A percentile compares a stretch with the other conserved stretches of the same genome.
Conservation (phyloP, 2,797 vertebrate species). For the Epinephelus coioides region DNA sequence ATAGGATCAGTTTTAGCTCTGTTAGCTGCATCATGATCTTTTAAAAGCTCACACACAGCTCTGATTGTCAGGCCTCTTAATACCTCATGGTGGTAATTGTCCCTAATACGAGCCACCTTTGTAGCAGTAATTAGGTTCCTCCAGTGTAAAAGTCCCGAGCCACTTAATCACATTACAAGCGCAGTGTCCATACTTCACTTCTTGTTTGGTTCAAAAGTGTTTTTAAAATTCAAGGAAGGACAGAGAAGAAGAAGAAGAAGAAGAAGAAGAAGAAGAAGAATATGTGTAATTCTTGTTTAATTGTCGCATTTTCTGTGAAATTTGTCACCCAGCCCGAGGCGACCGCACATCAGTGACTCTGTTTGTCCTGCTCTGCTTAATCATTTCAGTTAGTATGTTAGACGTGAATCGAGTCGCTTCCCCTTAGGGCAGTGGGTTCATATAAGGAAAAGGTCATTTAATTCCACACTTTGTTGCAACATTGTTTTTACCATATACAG, state of each 20-base stretch:
- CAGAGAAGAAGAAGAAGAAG: background rate
- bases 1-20: background rate
- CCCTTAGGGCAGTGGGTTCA: constrained; percentile 23
- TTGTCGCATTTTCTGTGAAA: constrained; percentile 11
- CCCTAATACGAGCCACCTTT: background rate
- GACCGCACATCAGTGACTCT: constrained; percentile 28
- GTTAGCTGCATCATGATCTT: background rate
- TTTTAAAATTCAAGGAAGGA: background rate
- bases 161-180: background rate
- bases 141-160: background rate
- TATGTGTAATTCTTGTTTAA: background rate
- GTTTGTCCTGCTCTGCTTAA: constrained; percentile 29
- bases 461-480: constrained; percentile 35
- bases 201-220: background rate
- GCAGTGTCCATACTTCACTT: background rate
- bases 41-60: background rate
- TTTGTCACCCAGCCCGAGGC: constrained; percentile 16
- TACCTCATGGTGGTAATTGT: background rate
- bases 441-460: constrained; percentile 24
- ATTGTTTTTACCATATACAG: constrained; percentile 8
- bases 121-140: background rate
- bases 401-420: background rate
- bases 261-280: background rate
- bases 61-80: background rate
- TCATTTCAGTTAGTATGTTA: constrained; percentile 27